Base-by-base conservation (phyloP, 37 sponge, comb jelly and placozoan species). In the Bolinopsis microptera region DNA sequence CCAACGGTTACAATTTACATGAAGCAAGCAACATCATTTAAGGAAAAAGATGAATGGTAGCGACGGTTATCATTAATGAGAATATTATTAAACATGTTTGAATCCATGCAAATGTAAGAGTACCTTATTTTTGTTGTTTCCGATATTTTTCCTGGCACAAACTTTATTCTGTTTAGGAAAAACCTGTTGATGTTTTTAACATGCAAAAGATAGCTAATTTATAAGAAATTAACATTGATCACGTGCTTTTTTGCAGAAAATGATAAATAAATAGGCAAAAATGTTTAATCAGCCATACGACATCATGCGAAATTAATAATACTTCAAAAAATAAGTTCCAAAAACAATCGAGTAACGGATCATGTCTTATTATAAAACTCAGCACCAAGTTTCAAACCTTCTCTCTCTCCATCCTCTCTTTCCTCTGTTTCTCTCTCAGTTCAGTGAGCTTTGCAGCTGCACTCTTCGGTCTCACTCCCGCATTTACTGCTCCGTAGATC, bases 371-470 rank as follows among this genome's bases (percentile, higher is more conserved):
- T n/a, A n/a, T n/a, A n/a, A n/a, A n/a, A n/a, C 13, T 48, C 61
- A 48, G 13, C 61, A 48, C 13, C 61, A 48, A 48, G 61, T 13
- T 48, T 48, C 61, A n/a, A n/a, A 86, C 90, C 90, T 86, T 86
- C 35, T 86, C 90, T 39, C 90, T 2, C 13, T 86, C 90, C 61
- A 41, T 1, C 36, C 90, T 93, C 76, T 93, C 76, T 24, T 69
- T 72, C 35, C 76, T 22, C 48, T 93, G 93, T 24, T 27, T 68
- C 67, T 93, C 93, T 23, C 76, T 70, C 69, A 74, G 25, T 8
- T 93, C 76, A 69, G 38, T 72, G 16, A 93, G 76, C 69, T 74
- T 74, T 1, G 28, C 93, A 5, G 90, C 90, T 36, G 90, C 90
- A 86, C 90, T 86, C 61, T 41, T 39, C 0, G 90, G 90, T 26